These are phyloP conservation scores for Micromussa lordhowensis DNA, from an alignment of 92 coral and sea anemone species.

Conservation along the genomic window DNA sequence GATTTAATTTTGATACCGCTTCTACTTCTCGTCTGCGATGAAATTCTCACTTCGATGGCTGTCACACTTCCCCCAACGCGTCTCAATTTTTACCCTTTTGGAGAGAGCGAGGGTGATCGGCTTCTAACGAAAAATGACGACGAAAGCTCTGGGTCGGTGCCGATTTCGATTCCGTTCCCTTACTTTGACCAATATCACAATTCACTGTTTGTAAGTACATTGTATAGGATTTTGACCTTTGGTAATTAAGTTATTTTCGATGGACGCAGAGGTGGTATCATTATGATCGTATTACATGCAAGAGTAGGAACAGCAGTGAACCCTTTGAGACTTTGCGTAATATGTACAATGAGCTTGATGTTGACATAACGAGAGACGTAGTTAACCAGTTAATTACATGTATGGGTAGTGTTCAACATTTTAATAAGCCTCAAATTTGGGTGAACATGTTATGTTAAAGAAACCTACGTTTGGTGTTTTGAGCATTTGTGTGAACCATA, in stretches of 20 bases:
- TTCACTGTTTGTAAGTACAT: conserved; percentile 76
- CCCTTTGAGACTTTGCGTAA: no score
- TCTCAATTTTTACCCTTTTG: conserved; percentile 70
- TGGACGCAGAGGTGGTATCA: not conserved
- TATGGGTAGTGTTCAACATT: no score
- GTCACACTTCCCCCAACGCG: not conserved
- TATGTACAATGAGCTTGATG: no score
- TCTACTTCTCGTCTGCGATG: not conserved
- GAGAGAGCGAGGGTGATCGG: conserved; percentile 34
- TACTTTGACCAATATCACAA: conserved; percentile 70
- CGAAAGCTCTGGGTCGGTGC: conserved; percentile 64
- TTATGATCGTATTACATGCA: not conserved
- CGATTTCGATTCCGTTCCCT: conserved; percentile 64
- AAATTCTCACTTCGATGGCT: not conserved
- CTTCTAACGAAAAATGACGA: conserved; percentile 59
- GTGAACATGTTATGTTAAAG: no score
- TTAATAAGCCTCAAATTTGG: no score
- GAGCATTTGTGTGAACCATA: no score
- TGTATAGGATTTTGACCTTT: not conserved
- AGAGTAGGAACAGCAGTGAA: no score
- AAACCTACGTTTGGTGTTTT: no score
- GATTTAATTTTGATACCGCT: not conserved
- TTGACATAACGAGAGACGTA: no score
- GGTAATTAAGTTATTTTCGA: not conserved
- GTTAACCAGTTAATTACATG: no score